Evolutionary conservation across 2,113 vertebrate species (phyloP).

Genomic region (Caretta caretta): DNA sequence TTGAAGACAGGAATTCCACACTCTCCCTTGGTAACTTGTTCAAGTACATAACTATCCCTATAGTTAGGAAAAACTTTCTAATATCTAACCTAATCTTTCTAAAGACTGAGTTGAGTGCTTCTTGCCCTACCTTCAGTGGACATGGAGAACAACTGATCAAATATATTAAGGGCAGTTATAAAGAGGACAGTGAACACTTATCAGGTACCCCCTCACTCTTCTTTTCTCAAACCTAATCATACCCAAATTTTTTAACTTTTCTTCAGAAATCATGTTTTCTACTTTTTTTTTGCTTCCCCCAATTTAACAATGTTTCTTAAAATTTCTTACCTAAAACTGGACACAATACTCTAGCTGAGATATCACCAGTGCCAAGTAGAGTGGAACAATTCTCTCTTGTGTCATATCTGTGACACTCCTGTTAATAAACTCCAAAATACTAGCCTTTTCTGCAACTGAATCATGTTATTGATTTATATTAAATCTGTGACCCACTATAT

Average conservation of each 20-base stretch:
- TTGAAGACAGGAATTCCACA: not conserved
- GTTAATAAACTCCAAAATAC: not conserved
- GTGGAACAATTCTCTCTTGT: not conserved
- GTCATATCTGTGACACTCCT: not conserved
- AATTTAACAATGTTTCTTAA: not conserved
- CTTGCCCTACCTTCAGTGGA: not conserved
- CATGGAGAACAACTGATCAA: not conserved
- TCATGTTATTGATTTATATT: not conserved
- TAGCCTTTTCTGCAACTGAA: not conserved
- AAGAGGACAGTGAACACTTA: not conserved
- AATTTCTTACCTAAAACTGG: not conserved
- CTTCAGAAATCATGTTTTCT: not conserved
- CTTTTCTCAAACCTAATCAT: not conserved
- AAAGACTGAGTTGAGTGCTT: not conserved
- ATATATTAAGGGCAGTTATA: too few species aligned
- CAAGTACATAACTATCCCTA: not conserved
- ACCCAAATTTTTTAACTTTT: not conserved
- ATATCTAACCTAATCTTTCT: not conserved
- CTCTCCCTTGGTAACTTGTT: not conserved
- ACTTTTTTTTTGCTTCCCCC: not conserved
- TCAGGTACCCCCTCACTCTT: not conserved
- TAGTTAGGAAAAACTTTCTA: not conserved
- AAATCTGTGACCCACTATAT: not conserved
- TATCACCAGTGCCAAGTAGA: not conserved
- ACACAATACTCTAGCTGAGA: not conserved